Conservation (phyloP, 2,888 invertebrate species). For the Tetramorium bicarinatum region DNA sequence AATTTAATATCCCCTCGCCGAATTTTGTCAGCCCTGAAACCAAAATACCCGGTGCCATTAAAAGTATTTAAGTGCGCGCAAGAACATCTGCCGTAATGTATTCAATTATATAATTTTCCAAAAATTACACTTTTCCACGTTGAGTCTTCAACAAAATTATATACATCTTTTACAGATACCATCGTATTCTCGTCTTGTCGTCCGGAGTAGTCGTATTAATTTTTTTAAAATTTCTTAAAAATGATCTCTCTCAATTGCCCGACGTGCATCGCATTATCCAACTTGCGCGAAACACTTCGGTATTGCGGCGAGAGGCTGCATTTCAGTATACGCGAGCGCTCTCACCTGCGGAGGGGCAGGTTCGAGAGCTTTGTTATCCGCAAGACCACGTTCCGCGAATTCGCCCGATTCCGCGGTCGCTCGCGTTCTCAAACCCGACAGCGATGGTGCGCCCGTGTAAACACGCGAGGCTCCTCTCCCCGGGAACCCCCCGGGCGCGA, state of each 20-base stretch:
- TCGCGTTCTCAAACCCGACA: constrained; percentile 29
- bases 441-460: constrained; percentile 3
- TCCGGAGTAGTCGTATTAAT: neutral
- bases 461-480: neutral
- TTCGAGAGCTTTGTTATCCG: constrained; percentile 56
- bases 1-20: constrained; percentile 7
- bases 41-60: neutral
- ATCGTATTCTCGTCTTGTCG: neutral
- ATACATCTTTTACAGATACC: neutral
- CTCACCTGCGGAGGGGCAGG: constrained; percentile 49
- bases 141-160: neutral
- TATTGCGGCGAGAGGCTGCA: constrained; percentile 54
- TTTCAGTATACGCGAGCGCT: constrained; percentile 34
- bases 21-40: constrained; percentile 6
- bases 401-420: constrained; percentile 33
- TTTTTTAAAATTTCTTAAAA: neutral
- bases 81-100: neutral
- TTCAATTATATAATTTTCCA: neutral
- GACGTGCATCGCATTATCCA: constrained; percentile 62
- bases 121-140: neutral
- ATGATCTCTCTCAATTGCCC: constrained; percentile 40
- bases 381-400: constrained; percentile 50
- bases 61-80: neutral
- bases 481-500: neutral
- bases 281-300: constrained; percentile 57